Evolutionary conservation across 2,113 vertebrate species (phyloP).

Genomic region (Oxygymnocypris stewartii): DNA sequence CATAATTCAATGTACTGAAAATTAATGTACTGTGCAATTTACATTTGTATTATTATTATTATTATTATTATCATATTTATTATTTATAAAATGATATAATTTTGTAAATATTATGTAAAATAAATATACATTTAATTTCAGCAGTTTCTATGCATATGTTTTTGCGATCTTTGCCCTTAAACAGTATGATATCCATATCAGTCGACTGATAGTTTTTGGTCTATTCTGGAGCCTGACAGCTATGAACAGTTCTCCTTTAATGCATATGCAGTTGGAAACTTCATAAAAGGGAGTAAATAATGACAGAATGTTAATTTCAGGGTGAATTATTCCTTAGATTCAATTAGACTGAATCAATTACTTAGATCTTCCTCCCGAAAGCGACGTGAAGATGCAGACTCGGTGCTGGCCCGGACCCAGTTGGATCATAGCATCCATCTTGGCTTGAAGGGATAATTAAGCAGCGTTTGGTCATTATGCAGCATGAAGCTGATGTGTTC

Average conservation of each 20-base stretch:
- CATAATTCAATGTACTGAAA: too few relatives aligned
- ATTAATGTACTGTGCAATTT: too few relatives aligned
- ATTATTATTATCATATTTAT: too few relatives aligned
- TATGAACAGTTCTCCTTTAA: not conserved
- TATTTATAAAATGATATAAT: too few relatives aligned
- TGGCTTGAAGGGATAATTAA: conserved; percentile 10
- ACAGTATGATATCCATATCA: too few relatives aligned
- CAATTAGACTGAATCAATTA: conserved; percentile 10
- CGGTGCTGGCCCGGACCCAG: not conserved
- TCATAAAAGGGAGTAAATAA: not conserved
- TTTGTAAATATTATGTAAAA: too few relatives aligned
- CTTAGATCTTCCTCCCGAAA: not conserved
- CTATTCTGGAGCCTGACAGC: not conserved
- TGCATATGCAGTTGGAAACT: not conserved
- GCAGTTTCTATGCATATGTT: too few relatives aligned
- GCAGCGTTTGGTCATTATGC: conserved; percentile 24
- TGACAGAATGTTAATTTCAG: not conserved
- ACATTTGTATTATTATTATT: too few relatives aligned
- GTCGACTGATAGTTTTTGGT: not conserved
- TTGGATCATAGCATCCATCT: not conserved
- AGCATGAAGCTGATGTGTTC: conserved; percentile 23
- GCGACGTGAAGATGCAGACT: not conserved
- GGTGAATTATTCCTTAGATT: not conserved
- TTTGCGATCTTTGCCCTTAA: too few relatives aligned
- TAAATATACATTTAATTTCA: too few relatives aligned